Percentiles rank a stretch among this genome's conserved stretches.
Evolutionary conservation across 1,140 invertebrate genomes (phyloP).

Genomic region (Prorops nasuta): DNA sequence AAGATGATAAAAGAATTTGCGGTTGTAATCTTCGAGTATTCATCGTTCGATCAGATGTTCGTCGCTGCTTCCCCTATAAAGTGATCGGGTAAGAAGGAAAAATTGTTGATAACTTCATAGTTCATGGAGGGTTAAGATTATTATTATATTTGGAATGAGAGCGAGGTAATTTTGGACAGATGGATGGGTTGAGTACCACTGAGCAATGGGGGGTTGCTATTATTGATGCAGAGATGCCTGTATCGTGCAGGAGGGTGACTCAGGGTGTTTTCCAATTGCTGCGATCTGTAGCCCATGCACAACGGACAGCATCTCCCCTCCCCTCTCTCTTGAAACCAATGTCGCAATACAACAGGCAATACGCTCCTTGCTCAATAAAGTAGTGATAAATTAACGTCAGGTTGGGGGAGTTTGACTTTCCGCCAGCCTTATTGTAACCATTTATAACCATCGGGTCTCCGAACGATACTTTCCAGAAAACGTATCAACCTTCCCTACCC

Average conservation of each 20-base stretch:
- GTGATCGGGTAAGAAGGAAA: neutral
- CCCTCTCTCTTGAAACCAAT: too few relatives aligned
- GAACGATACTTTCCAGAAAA: too few relatives aligned
- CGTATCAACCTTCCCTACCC: too few relatives aligned
- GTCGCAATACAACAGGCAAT: constrained; percentile 3
- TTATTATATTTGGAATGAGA: neutral
- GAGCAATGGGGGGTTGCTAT: constrained; percentile 15
- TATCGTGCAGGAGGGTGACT: constrained; percentile 14
- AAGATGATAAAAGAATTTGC: neutral
- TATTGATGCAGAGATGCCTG: constrained; percentile 22
- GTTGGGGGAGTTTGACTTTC: neutral
- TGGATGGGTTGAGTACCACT: constrained; percentile 24
- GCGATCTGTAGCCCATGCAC: neutral
- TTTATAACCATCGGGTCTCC: too few relatives aligned
- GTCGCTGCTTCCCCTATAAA: neutral
- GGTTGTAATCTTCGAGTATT: neutral
- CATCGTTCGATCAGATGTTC: neutral
- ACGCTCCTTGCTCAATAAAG: constrained; percentile 9
- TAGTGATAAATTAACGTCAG: constrained; percentile 12
- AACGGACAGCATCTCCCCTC: neutral
- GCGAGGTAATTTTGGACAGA: neutral
- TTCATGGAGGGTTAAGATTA: too few relatives aligned
- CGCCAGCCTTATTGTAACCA: too few relatives aligned
- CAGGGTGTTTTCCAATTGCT: constrained; percentile 21
- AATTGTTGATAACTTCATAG: too few relatives aligned